Evolutionary conservation across 2,797 vertebrate species (phyloP).

Genomic region (Pipistrellus pygmaeus): DNA sequence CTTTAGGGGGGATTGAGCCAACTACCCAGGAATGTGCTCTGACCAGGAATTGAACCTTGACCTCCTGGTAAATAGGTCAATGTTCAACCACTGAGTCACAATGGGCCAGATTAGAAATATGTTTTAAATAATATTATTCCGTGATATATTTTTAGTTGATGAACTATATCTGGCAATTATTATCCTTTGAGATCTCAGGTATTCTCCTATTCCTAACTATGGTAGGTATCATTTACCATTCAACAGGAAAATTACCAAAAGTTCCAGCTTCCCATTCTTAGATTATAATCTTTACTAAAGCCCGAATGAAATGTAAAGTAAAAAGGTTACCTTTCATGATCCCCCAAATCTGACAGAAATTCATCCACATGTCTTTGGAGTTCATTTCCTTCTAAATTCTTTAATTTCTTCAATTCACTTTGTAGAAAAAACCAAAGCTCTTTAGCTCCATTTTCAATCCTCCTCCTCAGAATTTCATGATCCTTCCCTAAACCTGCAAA

Average conservation of each 20-base stretch:
- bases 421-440: conserved; percentile 99
- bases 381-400: conserved; percentile 91
- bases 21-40: too few relatives aligned
- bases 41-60: too few relatives aligned
- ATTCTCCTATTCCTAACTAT: background rate
- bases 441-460: conserved; percentile 96
- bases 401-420: conserved; percentile 97
- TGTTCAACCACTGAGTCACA: too few relatives aligned
- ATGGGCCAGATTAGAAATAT: background rate
- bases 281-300: conserved; percentile 31
- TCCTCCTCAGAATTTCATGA: conserved; percentile 95
- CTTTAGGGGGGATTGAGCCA: too few relatives aligned
- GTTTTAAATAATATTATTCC: conserved; percentile 56
- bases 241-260: conserved; percentile 38
- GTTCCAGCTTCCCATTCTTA: conserved; percentile 50
- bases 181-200: background rate
- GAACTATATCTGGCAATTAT: background rate
- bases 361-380: conserved; percentile 93
- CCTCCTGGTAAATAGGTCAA: too few relatives aligned
- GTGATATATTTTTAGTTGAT: conserved; percentile 13
- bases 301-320: conserved; percentile 39
- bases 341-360: conserved; percentile 96
- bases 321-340: conserved; percentile 95
- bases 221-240: conserved; percentile 27
- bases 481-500: conserved; percentile 92